Conservation (phyloP, 2,797 vertebrate genomes). For the Urocyon cinereoargenteus region DNA sequence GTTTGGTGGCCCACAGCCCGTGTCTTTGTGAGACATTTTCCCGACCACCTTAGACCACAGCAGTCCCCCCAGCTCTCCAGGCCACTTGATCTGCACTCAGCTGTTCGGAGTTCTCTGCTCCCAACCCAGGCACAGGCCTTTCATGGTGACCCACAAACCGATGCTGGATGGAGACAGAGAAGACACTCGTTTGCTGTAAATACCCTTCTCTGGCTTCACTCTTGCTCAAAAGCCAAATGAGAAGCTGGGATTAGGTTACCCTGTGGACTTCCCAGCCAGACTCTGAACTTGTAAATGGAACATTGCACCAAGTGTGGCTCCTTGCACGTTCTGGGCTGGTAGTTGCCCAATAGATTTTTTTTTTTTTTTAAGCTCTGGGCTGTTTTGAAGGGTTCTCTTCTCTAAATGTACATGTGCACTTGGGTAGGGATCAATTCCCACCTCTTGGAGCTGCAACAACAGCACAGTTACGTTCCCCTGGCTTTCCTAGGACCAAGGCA, state of each 20-base stretch:
- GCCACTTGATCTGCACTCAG: not conserved
- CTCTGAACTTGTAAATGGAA: not conserved
- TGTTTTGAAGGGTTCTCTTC: not conserved
- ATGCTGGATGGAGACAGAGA: not conserved
- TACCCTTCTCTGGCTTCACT: not conserved
- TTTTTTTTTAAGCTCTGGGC: not conserved
- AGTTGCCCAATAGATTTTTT: not conserved
- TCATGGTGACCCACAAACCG: not conserved
- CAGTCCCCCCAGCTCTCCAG: not conserved
- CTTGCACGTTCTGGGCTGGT: not conserved
- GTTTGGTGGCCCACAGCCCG: not conserved
- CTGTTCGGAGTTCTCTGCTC: not conserved
- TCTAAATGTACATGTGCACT: not conserved
- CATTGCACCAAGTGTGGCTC: not conserved
- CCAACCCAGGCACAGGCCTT: not conserved
- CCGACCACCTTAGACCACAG: not conserved
- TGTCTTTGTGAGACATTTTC: not conserved
- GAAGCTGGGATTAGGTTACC: not conserved
- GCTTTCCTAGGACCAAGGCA: not conserved
- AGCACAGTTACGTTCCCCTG: not conserved
- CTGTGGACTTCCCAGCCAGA: not conserved
- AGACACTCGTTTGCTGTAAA: not conserved
- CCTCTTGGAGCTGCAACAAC: not conserved
- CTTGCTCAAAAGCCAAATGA: not conserved
- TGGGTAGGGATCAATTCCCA: not conserved